phyloP scores from a whole-genome alignment of 2,888 invertebrate species.

The Mesorhabditis spiculigera region DNA sequence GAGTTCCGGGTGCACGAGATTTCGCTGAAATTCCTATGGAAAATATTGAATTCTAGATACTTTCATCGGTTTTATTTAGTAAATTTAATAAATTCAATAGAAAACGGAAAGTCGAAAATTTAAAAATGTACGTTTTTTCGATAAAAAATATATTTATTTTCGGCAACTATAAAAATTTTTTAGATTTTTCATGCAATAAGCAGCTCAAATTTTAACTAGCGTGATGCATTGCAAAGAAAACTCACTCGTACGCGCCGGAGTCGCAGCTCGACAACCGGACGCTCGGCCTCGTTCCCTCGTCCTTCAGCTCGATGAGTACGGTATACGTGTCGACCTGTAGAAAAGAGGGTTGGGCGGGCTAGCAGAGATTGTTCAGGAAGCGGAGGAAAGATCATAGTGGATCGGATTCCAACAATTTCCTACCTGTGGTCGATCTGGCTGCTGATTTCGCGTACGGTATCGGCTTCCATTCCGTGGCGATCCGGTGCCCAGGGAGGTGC shows the following conservation, averaged over 20 bases:
- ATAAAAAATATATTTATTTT: neutral
- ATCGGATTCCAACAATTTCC: neutral
- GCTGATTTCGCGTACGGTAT: neutral
- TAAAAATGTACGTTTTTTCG: too few species aligned
- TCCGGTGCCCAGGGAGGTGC: neutral
- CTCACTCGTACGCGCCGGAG: slow-evolving; percentile 25
- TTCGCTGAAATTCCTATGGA: neutral
- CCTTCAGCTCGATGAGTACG: slow-evolving; percentile 52
- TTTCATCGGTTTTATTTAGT: too few species aligned
- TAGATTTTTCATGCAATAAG: neutral
- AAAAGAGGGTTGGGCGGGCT: neutral
- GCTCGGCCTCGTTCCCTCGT: slow-evolving; percentile 49
- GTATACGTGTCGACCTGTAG: slow-evolving; percentile 32
- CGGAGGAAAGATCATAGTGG: neutral
- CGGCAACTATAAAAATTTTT: neutral
- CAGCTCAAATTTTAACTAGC: neutral
- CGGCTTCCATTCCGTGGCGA: slow-evolving; percentile 5
- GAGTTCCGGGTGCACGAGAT: slow-evolving; percentile 4
- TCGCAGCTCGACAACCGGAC: slow-evolving; percentile 45
- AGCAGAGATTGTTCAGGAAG: neutral
- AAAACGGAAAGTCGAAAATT: too few species aligned
- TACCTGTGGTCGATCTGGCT: slow-evolving; percentile 1
- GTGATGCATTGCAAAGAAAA: neutral
- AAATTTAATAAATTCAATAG: too few species aligned
- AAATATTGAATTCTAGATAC: too few species aligned